These are phyloP conservation scores for Psittacus erithacus DNA, from an alignment of 2,113 vertebrate genomes.

Conservation along the genomic window DNA sequence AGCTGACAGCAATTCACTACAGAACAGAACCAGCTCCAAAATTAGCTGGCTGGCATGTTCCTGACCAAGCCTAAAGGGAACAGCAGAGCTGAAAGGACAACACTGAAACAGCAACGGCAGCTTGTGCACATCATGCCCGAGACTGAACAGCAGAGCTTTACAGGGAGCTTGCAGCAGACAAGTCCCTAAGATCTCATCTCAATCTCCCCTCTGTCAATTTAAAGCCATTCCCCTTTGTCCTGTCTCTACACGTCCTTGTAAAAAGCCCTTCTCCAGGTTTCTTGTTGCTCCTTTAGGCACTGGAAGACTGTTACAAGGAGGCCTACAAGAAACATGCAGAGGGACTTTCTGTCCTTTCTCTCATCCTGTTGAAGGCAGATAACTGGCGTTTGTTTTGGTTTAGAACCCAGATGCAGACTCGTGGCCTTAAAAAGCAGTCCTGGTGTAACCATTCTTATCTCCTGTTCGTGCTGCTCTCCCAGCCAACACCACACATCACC, in stretches of 20 bases:
- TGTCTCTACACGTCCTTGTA: background rate
- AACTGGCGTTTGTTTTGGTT: background rate
- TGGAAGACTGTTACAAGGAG: background rate
- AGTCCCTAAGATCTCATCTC: background rate
- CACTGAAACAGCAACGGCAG: background rate
- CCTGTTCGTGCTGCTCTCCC: background rate
- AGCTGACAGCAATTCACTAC: background rate
- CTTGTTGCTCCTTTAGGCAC: background rate
- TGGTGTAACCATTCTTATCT: conserved; percentile 49
- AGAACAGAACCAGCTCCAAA: conserved; percentile 9
- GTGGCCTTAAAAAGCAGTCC: background rate
- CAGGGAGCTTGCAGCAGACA: background rate
- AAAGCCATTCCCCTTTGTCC: background rate
- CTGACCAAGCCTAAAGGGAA: background rate
- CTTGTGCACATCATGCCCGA: background rate
- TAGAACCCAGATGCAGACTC: background rate
- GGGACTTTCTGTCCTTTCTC: background rate
- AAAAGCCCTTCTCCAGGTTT: background rate
- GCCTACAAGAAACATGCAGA: background rate
- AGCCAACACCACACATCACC: conserved; percentile 30
- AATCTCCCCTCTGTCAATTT: background rate
- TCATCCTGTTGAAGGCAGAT: background rate
- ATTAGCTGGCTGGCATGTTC: background rate
- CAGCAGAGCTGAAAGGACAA: background rate
- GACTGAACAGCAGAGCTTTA: background rate